phyloP scores from a whole-genome alignment of 1,140 invertebrate species.

The Conus betulinus region DNA sequence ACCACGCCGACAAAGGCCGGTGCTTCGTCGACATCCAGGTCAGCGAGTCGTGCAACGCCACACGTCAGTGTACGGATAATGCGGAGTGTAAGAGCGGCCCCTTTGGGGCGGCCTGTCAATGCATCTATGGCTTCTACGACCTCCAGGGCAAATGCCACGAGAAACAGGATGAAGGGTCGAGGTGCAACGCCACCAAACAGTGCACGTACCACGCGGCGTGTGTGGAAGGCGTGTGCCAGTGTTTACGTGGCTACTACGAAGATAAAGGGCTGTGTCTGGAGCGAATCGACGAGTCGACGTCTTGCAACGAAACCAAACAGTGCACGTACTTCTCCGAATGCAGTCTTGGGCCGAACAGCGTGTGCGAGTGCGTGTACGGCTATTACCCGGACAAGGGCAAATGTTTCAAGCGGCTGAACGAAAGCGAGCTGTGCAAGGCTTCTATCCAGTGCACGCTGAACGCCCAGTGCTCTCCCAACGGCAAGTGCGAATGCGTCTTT shows the following conservation, averaged over 20 bases:
- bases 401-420: slow-evolving; percentile 33
- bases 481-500: slow-evolving; percentile 30
- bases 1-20: slow-evolving; percentile 24
- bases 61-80: slow-evolving; percentile 32
- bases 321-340: slow-evolving; percentile 33
- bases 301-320: slow-evolving; percentile 34
- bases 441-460: slow-evolving; percentile 38
- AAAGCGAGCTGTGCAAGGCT: slow-evolving; percentile 37
- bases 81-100: not conserved
- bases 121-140: slow-evolving; percentile 18
- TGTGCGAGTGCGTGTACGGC: slow-evolving; percentile 37
- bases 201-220: slow-evolving; percentile 39
- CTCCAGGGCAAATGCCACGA: slow-evolving; percentile 25
- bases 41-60: slow-evolving; percentile 24
- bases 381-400: slow-evolving; percentile 39
- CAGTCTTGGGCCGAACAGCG: slow-evolving; percentile 23
- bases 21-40: slow-evolving; percentile 22
- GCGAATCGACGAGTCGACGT: slow-evolving; percentile 26
- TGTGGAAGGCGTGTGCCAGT: slow-evolving; percentile 23
- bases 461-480: slow-evolving; percentile 19
- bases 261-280: slow-evolving; percentile 20
- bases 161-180: not conserved
- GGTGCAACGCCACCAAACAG: slow-evolving; percentile 34
- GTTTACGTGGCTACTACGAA: slow-evolving; percentile 31
- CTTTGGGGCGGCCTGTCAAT: not conserved